Conservation (phyloP, 2,888 invertebrate genomes). For the Cremastinae sp. region DNA sequence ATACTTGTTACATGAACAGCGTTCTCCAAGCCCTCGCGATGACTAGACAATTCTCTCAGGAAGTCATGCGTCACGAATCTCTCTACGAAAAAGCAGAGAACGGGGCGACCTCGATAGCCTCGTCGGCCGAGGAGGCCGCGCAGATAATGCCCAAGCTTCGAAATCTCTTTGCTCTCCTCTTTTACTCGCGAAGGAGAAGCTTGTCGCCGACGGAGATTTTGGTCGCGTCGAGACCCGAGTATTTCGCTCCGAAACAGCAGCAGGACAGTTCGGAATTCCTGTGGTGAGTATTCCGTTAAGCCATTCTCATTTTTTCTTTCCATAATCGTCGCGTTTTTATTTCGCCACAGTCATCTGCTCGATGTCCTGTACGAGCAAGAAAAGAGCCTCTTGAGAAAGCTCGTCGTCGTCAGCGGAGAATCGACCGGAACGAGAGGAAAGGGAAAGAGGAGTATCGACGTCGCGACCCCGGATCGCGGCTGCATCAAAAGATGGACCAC, state of each 20-base stretch:
- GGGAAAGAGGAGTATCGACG: conserved; percentile 64
- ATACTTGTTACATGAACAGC: conserved; percentile 95
- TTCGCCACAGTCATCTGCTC: conserved; percentile 82
- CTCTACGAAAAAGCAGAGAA: conserved; percentile 55
- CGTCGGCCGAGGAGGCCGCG: conserved; percentile 63
- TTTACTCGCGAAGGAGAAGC: conserved; percentile 85
- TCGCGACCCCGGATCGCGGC: conserved; percentile 62
- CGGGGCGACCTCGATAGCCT: conserved; percentile 13
- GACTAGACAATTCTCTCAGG: conserved; percentile 89
- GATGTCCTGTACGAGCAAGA: conserved; percentile 90
- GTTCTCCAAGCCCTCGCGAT: conserved; percentile 91
- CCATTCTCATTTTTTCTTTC: conserved; percentile 13
- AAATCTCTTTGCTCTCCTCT: conserved; percentile 87
- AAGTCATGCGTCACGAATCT: conserved; percentile 81
- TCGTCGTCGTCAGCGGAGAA: conserved; percentile 60
- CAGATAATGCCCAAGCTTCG: conserved; percentile 84
- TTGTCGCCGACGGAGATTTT: conserved; percentile 88
- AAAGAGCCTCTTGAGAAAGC: conserved; percentile 71
- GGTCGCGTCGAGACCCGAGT: conserved; percentile 87
- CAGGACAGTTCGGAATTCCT: conserved; percentile 95
- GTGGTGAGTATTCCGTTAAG: conserved; percentile 80
- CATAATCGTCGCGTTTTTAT: conserved; percentile 23
- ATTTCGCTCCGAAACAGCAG: conserved; percentile 89
- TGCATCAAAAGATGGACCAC: conserved; percentile 78
- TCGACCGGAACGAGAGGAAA: conserved; percentile 67